A percentile compares a stretch with the other conserved stretches of the same genome.
Evolutionary conservation across 2,797 vertebrate species (phyloP).

Genomic region (Decapterus maruadsi): DNA sequence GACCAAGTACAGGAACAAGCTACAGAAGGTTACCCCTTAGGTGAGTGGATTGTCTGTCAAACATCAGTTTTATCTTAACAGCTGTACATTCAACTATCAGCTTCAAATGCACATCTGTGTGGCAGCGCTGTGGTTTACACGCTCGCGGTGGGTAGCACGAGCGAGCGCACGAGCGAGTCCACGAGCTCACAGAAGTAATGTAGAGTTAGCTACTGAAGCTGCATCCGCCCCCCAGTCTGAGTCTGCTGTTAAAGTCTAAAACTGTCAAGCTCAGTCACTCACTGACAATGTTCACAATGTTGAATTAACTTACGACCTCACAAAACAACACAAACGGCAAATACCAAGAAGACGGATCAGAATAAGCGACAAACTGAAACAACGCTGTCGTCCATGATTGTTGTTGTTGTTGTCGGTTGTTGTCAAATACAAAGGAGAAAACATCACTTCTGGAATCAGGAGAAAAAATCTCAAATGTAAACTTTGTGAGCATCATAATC

Average conservation of each 20-base stretch:
- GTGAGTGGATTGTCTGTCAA: conserved; percentile 49
- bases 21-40: conserved; percentile 60
- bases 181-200: background rate
- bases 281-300: background rate
- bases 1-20: background rate
- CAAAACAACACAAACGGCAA: background rate
- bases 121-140: fast-evolving
- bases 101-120: background rate
- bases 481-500: background rate
- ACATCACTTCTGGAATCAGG: conserved; percentile 1
- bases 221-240: background rate
- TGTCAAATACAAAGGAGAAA: background rate
- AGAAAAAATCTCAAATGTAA: background rate
- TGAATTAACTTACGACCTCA: no score
- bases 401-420: background rate
- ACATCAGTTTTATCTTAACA: fast-evolving
- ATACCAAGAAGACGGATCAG: no score
- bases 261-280: background rate
- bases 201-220: conserved; percentile 33
- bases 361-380: fast-evolving
- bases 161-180: background rate
- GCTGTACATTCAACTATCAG: background rate
- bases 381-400: background rate
- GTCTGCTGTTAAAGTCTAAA: background rate
- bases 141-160: background rate